Base-by-base conservation (phyloP, 2,888 invertebrate species). In the Nymphalis c-album region DNA sequence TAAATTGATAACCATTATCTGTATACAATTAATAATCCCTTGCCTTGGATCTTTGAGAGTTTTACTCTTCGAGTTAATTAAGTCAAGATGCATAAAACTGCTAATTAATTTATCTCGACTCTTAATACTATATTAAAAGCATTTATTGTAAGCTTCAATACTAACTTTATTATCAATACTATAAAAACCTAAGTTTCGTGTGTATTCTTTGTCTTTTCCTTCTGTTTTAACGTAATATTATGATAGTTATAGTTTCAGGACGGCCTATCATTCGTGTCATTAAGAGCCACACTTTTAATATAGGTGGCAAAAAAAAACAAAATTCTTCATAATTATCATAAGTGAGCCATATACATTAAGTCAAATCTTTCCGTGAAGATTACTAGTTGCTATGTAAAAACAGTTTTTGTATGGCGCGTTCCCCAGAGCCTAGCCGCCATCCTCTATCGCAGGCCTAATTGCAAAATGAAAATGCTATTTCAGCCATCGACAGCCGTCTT, bases 391-490 rank as follows among this genome's bases (percentile, higher is more conserved):
- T 57, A 40, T 40, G 40, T 57, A 57, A 35, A 35, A 57, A 57
- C 40, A 57, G 35, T 55, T 31, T 60, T 22, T 46, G 20, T 20
- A 48, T 26, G 48, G 22, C 20, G 20, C 48, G 35, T 61, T 50
- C 48, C 48, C 31, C 35, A 6, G 35, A 51, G 60, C 13, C 53
- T n/a, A 16, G 45, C 48, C 47, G 50, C 48, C 47, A 22, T 45
- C 47, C 20, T 57, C 61, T 40, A 48, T 61, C 57, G 48, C 35
- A 58, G 50, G 53, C 61, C 50, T 63, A 67, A 67, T 67, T 67
- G 59, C 50, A 67, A 67, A 67, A 63, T 59, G 62, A 53, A 62
- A 67, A 63, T 63, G 46, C 67, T 51, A 63, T 67, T 59, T 51
- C 63, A 67, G 59, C 58, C 62, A 67, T 58, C 63, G 62, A 63